Evolutionary conservation across 2,888 invertebrate species (phyloP).

Genomic region (Leptinotarsa peninsularis): DNA sequence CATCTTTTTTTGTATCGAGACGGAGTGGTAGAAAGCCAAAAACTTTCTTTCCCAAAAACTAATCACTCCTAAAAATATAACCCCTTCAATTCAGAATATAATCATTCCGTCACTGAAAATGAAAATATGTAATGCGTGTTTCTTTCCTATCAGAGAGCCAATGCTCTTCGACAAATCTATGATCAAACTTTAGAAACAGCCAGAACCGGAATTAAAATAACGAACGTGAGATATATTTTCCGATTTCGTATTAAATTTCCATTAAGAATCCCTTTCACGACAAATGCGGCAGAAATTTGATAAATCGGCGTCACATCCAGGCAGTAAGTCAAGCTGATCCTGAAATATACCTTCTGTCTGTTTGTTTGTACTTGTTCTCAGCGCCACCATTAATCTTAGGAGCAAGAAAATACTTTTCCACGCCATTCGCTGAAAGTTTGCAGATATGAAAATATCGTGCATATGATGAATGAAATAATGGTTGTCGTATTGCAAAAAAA

Average conservation of each 20-base stretch:
- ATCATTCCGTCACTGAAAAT: no score
- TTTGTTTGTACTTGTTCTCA: constrained; percentile 63
- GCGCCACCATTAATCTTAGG: constrained; percentile 55
- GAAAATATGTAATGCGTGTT: no score
- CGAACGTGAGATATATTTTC: constrained; percentile 6
- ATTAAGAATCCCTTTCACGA: constrained; percentile 24
- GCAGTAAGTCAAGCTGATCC: constrained; percentile 65
- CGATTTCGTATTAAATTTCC: constrained; percentile 20
- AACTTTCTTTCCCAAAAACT: no score
- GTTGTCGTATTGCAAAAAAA: no score
- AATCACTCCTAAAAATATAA: no score
- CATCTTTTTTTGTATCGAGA: no score
- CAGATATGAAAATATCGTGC: constrained; percentile 1
- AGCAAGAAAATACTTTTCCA: constrained; percentile 53
- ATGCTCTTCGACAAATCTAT: no score
- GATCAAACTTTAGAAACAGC: background rate
- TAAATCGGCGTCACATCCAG: constrained; percentile 64
- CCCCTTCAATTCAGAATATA: no score
- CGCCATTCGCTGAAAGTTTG: background rate
- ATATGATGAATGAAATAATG: no score
- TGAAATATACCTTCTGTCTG: constrained; percentile 66
- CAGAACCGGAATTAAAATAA: constrained; percentile 8
- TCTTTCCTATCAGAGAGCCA: no score
- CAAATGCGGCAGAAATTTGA: constrained; percentile 51
- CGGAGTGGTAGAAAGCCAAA: no score